A percentile compares a stretch with the other conserved stretches of the same genome.
Conservation (phyloP, 30 jellyfish, hydroid and myxozoan species). For the Cassiopea xamachana region DNA sequence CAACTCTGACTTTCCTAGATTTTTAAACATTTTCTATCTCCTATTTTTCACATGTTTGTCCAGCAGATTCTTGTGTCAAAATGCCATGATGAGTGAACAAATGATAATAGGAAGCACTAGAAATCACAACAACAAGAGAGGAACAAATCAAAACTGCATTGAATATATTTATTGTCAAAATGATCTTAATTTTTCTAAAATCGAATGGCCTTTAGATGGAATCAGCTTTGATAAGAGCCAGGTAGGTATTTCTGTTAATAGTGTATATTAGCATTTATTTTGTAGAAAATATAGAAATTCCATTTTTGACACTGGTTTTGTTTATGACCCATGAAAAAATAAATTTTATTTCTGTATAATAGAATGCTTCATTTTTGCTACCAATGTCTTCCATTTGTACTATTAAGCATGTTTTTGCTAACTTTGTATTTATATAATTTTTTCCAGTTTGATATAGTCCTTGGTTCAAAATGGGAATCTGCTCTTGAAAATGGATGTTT, state of each 20-base stretch:
- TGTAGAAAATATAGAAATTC: too few relatives aligned
- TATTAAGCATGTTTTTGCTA: too few relatives aligned
- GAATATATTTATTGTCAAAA: background rate
- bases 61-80: background rate
- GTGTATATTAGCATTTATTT: too few relatives aligned
- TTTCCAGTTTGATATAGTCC: slow-evolving; percentile 60
- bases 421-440: too few relatives aligned
- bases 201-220: slow-evolving; percentile 26
- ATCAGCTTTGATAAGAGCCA: slow-evolving; percentile 9
- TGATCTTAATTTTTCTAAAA: background rate
- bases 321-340: too few relatives aligned
- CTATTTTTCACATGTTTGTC: background rate
- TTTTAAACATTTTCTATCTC: background rate
- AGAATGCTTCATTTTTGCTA: too few relatives aligned
- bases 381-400: too few relatives aligned
- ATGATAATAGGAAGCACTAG: background rate
- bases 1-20: background rate
- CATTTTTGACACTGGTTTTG: too few relatives aligned
- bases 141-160: background rate
- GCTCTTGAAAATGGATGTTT: slow-evolving; percentile 74
- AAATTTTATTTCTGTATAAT: too few relatives aligned
- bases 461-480: slow-evolving; percentile 71
- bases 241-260: background rate
- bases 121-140: background rate
- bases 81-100: slow-evolving; percentile 3